phyloP scores from a whole-genome alignment of 2,797 vertebrate species.

The Dromococcyx pavoninus region DNA sequence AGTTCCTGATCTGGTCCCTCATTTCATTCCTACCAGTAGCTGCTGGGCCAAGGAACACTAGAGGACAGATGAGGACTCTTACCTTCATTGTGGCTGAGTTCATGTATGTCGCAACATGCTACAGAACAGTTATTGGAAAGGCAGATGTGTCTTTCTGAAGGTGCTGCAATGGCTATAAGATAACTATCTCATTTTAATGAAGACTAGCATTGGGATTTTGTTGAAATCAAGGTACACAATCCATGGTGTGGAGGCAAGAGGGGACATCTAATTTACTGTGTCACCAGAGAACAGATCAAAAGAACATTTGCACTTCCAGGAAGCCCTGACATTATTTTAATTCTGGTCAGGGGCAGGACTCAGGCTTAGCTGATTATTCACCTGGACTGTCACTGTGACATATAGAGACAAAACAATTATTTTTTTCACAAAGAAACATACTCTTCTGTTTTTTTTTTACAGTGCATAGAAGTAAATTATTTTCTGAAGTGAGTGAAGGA shows the following conservation, averaged over 20 bases:
- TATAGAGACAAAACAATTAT: neutral
- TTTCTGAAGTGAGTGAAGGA: neutral
- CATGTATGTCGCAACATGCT: neutral
- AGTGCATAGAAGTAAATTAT: fast-evolving
- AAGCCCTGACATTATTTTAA: neutral
- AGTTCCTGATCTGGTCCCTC: neutral
- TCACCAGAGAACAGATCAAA: neutral
- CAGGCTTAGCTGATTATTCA: neutral
- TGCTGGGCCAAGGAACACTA: neutral
- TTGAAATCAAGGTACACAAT: neutral
- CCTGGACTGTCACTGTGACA: neutral
- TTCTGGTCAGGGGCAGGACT: neutral
- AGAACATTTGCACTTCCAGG: neutral
- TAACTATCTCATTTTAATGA: neutral
- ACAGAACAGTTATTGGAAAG: neutral
- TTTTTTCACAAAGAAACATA: neutral
- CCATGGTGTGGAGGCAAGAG: neutral
- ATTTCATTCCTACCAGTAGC: neutral
- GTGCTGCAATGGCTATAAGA: neutral
- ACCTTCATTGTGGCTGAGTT: neutral
- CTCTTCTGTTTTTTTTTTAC: neutral
- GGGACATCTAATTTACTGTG: neutral
- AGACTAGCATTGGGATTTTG: neutral
- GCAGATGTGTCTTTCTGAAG: neutral
- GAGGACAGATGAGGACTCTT: neutral